These are phyloP conservation scores for Phoebastria nigripes DNA, from an alignment of 2,797 vertebrate genomes.

Conservation along the genomic window DNA sequence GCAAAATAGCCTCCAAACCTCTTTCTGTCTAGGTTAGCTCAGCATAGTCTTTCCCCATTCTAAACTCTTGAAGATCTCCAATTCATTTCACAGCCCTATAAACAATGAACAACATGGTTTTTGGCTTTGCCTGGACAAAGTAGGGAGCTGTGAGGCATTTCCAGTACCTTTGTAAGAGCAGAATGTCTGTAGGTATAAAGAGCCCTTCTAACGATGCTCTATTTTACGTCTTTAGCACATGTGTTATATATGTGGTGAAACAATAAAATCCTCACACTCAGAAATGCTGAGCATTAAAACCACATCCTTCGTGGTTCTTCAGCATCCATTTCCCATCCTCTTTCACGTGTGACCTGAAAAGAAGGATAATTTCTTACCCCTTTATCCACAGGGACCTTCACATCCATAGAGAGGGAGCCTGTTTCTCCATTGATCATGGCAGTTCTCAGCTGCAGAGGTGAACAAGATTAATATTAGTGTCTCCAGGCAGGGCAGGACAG, in stretches of 20 bases:
- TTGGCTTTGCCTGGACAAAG: neutral
- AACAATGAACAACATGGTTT: neutral
- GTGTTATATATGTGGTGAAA: neutral
- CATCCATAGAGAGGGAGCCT: slow-evolving; percentile 85
- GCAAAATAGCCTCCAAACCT: neutral
- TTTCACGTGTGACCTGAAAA: neutral
- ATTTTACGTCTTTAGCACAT: neutral
- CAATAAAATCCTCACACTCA: neutral
- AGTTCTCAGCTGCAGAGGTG: slow-evolving; percentile 84
- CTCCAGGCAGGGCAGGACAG: neutral
- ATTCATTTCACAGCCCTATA: neutral
- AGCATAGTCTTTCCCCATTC: neutral
- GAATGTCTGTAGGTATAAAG: neutral
- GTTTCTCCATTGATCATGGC: slow-evolving; percentile 95
- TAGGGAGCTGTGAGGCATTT: neutral
- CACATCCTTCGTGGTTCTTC: neutral
- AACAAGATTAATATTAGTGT: slow-evolving; percentile 27
- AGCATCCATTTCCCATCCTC: neutral
- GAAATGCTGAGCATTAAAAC: neutral
- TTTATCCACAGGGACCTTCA: slow-evolving; percentile 89
- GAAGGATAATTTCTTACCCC: slow-evolving; percentile 81
- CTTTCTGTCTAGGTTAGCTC: neutral
- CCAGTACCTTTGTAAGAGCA: neutral
- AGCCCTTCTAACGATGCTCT: neutral
- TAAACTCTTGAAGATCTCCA: neutral